Evolutionary conservation across 1,140 invertebrate genomes (phyloP), one percentile per base, ranked within the genome.

Genomic region (Microplitis mediator): DNA sequence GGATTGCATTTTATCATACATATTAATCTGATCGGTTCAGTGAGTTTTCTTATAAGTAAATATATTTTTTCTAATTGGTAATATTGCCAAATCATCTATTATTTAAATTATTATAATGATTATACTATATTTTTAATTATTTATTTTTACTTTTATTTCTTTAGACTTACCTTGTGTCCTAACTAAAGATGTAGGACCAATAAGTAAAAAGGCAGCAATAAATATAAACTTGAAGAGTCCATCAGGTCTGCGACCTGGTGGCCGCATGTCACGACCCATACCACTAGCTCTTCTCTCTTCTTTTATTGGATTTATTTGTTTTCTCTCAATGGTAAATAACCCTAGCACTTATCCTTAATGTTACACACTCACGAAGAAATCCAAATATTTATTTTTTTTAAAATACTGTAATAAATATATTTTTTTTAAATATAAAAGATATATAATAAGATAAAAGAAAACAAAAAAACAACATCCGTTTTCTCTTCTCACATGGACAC

Each of bases 191-290:
- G 69, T 69, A 14, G 63, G 56, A 34, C 60, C 60, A 23, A 75
- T 11, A n/a, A 75, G 64, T 58, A 75, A 73, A 71, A 70, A 67
- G 56, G 64, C 71, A 65, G 69, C 62, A 68, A 75, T 36, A 58
- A 73, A 60, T 34, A 75, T 69, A 36, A 70, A 61, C 45, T 61
- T 56, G 34, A 64, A 32, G 31, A 72, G 63, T 32, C 36, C 36
- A 16, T 54, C 52, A 61, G 64, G 64, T 68, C 72, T 72, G 16
- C 69, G 51, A 71, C 74, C 74, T 52, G 71, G 74, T 75, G 69
- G 74, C 71, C 71, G 72, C 72, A 70, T 75, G 60, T 75, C 39
- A 50, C 71, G 67, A 75, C 74, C 74, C 74, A 75, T 75, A 69
- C 68, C 74, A 73, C 74, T 56, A 32, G 66, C 52, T 67, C 61